These are phyloP conservation scores for Ptychodera flava DNA, from an alignment of 35 echinoderm and acorn worm species.

Conservation along the genomic window DNA sequence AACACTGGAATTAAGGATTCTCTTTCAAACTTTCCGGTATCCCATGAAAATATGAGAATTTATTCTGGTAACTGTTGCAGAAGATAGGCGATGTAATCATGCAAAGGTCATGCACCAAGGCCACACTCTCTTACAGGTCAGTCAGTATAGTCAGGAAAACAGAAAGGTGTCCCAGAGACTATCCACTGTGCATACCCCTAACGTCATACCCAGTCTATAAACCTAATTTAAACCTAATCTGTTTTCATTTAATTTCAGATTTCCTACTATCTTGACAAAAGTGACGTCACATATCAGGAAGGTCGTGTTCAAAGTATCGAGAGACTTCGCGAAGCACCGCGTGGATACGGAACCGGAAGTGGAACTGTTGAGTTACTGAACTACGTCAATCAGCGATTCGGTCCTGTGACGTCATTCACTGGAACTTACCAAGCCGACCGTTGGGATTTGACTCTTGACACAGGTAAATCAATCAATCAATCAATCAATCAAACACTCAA, in stretches of 20 bases:
- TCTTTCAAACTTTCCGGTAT: no score
- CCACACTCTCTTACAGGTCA: no score
- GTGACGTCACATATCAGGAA: neutral
- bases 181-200: neutral
- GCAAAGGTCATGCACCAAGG: no score
- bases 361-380: neutral
- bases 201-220: neutral
- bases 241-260: no score
- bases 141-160: neutral
- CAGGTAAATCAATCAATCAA: neutral
- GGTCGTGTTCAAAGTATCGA: neutral
- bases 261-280: neutral
- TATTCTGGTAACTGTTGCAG: no score
- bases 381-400: neutral
- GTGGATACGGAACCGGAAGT: constrained; percentile 63
- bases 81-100: no score
- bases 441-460: constrained; percentile 35
- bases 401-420: constrained; percentile 67
- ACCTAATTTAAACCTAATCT: neutral
- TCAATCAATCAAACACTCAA: neutral
- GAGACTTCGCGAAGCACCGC: constrained; percentile 23
- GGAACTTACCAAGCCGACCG: constrained; percentile 73
- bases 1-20: no score
- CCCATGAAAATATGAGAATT: no score
- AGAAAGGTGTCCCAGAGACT: neutral